Conservation (phyloP, 2,888 invertebrate species). For the Ctenicera cuprea region DNA sequence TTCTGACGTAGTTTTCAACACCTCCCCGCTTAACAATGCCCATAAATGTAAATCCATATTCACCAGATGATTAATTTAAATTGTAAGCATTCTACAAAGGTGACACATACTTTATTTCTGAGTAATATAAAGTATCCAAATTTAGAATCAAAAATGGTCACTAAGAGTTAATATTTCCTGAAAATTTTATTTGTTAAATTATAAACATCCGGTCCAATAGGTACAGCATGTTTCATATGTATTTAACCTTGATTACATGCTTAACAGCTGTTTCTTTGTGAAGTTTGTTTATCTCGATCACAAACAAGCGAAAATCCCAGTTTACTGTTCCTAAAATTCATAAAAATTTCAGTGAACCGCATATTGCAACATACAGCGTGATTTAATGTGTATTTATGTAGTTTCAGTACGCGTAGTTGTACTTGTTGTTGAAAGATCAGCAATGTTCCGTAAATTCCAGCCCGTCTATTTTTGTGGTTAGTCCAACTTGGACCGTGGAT, state of each 20-base stretch:
- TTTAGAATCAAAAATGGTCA: too few species aligned
- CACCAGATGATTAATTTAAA: not conserved
- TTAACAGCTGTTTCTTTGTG: constrained; percentile 16
- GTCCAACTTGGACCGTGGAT: constrained; percentile 40
- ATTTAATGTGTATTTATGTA: not conserved
- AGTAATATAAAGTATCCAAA: too few species aligned
- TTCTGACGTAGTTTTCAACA: too few species aligned
- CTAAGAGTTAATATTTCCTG: constrained; percentile 3
- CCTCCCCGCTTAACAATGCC: not conserved
- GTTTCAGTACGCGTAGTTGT: constrained; percentile 27
- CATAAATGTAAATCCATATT: not conserved
- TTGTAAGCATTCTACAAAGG: not conserved
- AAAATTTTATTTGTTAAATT: constrained; percentile 1
- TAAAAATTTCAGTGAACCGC: not conserved
- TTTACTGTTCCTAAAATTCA: not conserved
- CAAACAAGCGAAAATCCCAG: not conserved
- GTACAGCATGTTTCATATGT: constrained; percentile 2
- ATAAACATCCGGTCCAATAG: constrained; percentile 13
- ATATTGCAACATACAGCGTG: not conserved
- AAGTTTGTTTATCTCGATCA: not conserved
- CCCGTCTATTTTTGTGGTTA: constrained; percentile 51
- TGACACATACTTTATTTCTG: too few species aligned
- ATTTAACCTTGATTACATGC: constrained; percentile 30
- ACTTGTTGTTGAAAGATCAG: constrained; percentile 24
- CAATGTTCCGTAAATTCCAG: constrained; percentile 52